phyloP scores from a whole-genome alignment of 2,113 vertebrate genomes.

The Dasyurus viverrinus region DNA sequence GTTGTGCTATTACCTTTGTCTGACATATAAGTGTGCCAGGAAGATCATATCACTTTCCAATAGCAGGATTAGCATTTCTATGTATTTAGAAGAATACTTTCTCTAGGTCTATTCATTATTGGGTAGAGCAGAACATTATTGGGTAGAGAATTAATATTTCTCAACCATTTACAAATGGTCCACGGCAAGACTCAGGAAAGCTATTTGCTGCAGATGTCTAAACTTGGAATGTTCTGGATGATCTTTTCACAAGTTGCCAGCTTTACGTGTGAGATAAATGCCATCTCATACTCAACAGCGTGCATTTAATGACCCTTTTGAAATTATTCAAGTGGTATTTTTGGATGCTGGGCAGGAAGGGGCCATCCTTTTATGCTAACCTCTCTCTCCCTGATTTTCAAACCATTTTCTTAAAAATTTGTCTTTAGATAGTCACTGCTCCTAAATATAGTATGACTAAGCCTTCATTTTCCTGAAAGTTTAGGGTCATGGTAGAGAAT shows the following conservation, averaged over 20 bases:
- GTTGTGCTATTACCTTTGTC: neutral
- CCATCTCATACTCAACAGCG: neutral
- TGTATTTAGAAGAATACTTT: neutral
- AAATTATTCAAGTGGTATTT: neutral
- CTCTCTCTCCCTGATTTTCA: neutral
- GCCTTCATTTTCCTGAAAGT: neutral
- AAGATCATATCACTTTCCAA: neutral
- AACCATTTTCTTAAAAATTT: neutral
- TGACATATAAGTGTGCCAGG: neutral
- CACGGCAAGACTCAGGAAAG: neutral
- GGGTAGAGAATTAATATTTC: no score
- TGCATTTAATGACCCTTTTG: neutral
- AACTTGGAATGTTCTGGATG: slow-evolving; percentile 1
- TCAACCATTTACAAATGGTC: neutral
- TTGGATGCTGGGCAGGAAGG: neutral
- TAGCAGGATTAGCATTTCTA: neutral
- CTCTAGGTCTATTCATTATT: neutral
- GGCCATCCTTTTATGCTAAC: neutral
- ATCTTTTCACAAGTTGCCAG: neutral
- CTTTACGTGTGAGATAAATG: neutral
- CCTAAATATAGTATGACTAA: neutral
- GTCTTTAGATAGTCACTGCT: neutral
- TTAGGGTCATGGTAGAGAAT: neutral
- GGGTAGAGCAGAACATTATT: neutral
- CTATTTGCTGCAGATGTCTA: neutral